Evolutionary conservation across 1,140 invertebrate species (phyloP), one percentile per base, ranked within the genome.

Genomic region (Magallana gigas): DNA sequence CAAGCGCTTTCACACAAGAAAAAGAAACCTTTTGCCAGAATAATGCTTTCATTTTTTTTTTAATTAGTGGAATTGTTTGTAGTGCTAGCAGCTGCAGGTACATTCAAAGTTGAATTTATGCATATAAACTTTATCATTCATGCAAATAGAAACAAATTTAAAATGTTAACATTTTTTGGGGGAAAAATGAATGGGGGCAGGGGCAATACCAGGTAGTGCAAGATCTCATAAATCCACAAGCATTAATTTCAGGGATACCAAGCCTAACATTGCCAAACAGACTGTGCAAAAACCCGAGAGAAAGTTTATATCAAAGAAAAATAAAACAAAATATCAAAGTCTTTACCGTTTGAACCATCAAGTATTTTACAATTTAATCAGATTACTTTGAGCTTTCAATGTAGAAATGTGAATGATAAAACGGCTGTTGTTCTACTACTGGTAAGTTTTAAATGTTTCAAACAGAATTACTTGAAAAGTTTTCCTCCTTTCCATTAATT

Each of bases 231-330:
- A 76, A 76, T 76, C 68, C 11, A 23, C 68, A 0, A 36, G 1
- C 7, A 23, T 76, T 29, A 76, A 76, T 29, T 76, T 76, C 8
- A 76, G 9, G 36, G 23, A 8, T 29, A 18, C 68, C 29, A 29
- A 76, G 36, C 68, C 23, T 8, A 76, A 76, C 23, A 36, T 76
- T 76, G 18, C 36, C 18, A 76, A 76, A 76, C 68, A 76, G 36
- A 76, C 68, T 36, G 23, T 76, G 8, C 23, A 76, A 76, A 76
- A 76, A 76, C 68, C 68, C 12, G 29, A 76, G 23, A 76, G 68
- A 76, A 76, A 76, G 68, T 76, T 29, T 29, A 76, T 29, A 29
- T 29, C 23, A 76, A 18, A 12, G 68, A 76, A 76, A 12, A 76
- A 76, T 48, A 48, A 48, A 48, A 48, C 36, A 48, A 48, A 48